These are phyloP conservation scores for Scaptomyza graminum DNA, from an alignment of 1,140 invertebrate species.

Conservation along the genomic window DNA sequence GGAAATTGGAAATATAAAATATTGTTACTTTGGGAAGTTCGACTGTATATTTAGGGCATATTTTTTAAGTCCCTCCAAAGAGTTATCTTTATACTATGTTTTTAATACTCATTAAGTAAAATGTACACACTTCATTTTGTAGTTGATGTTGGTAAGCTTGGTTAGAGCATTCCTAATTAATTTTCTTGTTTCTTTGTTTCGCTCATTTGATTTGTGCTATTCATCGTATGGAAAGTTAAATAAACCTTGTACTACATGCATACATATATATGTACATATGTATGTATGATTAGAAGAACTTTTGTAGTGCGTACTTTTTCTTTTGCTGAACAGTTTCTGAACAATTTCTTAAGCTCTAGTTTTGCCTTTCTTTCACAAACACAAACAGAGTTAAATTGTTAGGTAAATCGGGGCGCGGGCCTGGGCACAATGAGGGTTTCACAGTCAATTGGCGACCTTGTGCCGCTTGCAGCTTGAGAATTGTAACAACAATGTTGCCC, in stretches of 20 bases:
- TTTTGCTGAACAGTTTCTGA: background rate
- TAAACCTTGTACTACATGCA: background rate
- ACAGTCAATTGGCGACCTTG: conserved; percentile 76
- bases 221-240: background rate
- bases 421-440: conserved; percentile 49
- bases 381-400: background rate
- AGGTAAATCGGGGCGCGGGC: background rate
- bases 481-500: conserved; percentile 48
- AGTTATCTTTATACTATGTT: no score
- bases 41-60: no score
- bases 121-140: no score
- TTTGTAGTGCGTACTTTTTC: conserved; percentile 11
- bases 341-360: background rate
- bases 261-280: background rate
- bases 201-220: background rate
- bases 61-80: no score
- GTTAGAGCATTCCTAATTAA: no score
- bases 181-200: background rate
- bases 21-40: no score
- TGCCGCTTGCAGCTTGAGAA: conserved; percentile 55
- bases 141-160: no score
- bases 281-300: background rate
- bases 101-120: no score
- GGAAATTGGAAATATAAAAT: no score
- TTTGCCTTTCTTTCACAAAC: background rate